Percentiles rank a stretch among this genome's conserved stretches.
phyloP scores from a whole-genome alignment of 2,797 vertebrate genomes.

The Hephaestus fuliginosus region DNA sequence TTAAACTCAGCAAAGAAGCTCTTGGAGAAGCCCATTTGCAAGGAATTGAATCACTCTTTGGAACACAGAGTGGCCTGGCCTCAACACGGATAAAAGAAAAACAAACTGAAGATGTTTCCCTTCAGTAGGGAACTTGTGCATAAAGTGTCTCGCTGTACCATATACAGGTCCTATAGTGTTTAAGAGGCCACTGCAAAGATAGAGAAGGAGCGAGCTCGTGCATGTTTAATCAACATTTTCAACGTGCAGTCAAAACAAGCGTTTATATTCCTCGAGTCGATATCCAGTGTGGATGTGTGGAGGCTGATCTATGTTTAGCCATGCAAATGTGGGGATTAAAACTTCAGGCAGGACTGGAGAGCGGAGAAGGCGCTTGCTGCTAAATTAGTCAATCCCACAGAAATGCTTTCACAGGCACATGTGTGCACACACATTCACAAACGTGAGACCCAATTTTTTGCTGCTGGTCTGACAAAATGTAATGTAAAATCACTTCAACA shows the following conservation, averaged over 20 bases:
- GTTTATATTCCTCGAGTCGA: constrained; percentile 74
- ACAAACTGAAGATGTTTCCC: constrained; percentile 21
- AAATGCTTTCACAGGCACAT: constrained; percentile 60
- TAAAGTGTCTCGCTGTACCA: constrained; percentile 28
- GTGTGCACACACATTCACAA: constrained; percentile 37
- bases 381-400: constrained; percentile 76
- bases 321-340: constrained; percentile 83
- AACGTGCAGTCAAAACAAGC: constrained; percentile 75
- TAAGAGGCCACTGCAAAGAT: constrained; percentile 31
- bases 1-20: constrained; percentile 70
- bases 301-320: constrained; percentile 82
- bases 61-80: constrained; percentile 54
- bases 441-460: constrained; percentile 36
- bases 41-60: constrained; percentile 72
- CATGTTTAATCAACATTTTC: constrained; percentile 75
- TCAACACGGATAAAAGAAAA: constrained; percentile 31
- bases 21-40: constrained; percentile 68
- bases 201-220: constrained; percentile 45
- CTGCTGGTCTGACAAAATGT: constrained; percentile 36
- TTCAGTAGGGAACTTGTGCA: constrained; percentile 35
- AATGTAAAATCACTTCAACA: constrained; percentile 51
- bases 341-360: constrained; percentile 74
- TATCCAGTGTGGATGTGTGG: constrained; percentile 66
- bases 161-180: constrained; percentile 38
- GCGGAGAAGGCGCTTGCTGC: constrained; percentile 54